Evolutionary conservation across 2,797 vertebrate genomes (phyloP).

Genomic region (Euthynnus affinis): DNA sequence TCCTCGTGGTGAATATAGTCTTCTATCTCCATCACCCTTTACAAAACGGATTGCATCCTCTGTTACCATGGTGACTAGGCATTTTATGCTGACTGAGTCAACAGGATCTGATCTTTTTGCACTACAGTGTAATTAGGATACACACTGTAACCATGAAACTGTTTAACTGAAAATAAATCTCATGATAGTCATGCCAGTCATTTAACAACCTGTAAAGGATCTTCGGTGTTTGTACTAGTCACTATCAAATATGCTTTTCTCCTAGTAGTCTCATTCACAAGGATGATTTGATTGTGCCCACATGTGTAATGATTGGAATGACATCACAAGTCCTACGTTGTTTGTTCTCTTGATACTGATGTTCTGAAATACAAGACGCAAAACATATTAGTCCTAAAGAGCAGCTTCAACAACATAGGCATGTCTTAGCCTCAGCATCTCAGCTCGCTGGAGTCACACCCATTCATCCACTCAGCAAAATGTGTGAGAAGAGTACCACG

Average conservation of each 20-base stretch:
- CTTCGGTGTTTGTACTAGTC: not conserved
- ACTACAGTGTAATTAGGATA: conserved; percentile 46
- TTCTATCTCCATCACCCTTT: conserved; percentile 54
- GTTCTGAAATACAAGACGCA: not conserved
- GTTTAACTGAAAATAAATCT: not conserved
- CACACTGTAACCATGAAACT: conserved; percentile 24
- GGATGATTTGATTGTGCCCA: conserved; percentile 1
- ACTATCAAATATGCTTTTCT: conserved; percentile 1
- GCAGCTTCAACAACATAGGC: not conserved
- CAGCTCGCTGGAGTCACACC: conserved; percentile 40
- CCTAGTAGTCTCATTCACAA: conserved; percentile 1
- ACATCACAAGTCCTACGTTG: conserved; percentile 27
- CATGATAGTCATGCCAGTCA: not conserved
- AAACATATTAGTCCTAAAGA: not conserved
- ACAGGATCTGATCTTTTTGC: conserved; percentile 56
- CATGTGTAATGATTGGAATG: conserved; percentile 7
- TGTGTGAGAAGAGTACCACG: conserved; percentile 23
- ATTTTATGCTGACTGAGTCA: conserved; percentile 83
- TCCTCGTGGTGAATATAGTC: conserved; percentile 33
- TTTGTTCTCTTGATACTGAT: conserved; percentile 10
- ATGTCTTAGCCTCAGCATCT: not conserved
- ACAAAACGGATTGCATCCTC: conserved; percentile 78
- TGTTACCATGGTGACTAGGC: conserved; percentile 88
- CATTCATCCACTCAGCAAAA: conserved; percentile 49
- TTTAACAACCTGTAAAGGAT: not conserved